These are phyloP conservation scores for Eremobia ochroleuca DNA, from an alignment of 2,888 invertebrate genomes.

Conservation along the genomic window DNA sequence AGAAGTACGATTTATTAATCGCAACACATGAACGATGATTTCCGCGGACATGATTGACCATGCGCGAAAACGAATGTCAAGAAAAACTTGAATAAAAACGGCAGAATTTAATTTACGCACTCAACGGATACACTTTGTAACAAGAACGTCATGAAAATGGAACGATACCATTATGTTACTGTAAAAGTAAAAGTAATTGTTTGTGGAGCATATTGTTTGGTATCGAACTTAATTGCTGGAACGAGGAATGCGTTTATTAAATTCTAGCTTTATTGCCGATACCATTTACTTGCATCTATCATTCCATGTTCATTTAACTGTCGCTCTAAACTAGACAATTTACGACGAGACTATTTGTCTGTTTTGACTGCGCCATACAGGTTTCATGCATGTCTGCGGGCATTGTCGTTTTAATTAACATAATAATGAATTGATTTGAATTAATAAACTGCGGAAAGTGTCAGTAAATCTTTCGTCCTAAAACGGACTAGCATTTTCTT, in stretches of 20 bases:
- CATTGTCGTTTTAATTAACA: conserved; percentile 23
- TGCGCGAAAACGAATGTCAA: conserved; percentile 51
- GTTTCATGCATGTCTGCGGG: conserved; percentile 43
- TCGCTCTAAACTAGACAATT: conserved; percentile 17
- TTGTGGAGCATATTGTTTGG: conserved; percentile 21
- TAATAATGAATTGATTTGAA: conserved; percentile 29
- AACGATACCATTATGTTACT: conserved; percentile 28
- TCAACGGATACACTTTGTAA: conserved; percentile 21
- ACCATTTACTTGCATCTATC: conserved; percentile 32
- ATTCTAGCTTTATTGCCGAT: conserved; percentile 23
- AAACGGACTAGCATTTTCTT: neutral
- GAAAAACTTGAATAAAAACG: conserved; percentile 34
- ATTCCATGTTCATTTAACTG: conserved; percentile 19
- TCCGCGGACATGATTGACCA: conserved; percentile 52
- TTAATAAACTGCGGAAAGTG: conserved; percentile 41
- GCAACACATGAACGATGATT: conserved; percentile 28
- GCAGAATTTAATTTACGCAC: conserved; percentile 37
- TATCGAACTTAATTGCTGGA: conserved; percentile 36
- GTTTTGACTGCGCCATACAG: conserved; percentile 39
- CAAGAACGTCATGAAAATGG: conserved; percentile 36
- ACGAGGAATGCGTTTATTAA: conserved; percentile 42
- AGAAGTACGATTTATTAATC: conserved; percentile 41
- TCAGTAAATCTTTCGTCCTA: conserved; percentile 8
- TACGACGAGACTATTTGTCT: conserved; percentile 31
- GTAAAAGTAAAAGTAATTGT: conserved; percentile 48